phyloP scores from a whole-genome alignment of 2,888 invertebrate species.

The Agriopis marginaria region DNA sequence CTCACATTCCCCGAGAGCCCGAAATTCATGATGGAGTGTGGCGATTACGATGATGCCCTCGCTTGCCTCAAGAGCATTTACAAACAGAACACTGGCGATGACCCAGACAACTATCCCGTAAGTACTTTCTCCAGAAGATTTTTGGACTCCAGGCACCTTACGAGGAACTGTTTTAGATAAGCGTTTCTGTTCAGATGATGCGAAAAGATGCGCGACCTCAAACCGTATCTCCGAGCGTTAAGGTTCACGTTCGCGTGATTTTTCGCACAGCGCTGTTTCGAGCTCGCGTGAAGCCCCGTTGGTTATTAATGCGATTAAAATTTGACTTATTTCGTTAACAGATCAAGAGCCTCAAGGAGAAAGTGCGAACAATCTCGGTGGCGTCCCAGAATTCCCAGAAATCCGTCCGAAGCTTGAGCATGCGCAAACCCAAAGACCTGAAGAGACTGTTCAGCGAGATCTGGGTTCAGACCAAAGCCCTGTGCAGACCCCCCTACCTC shows the following conservation, averaged over 20 bases:
- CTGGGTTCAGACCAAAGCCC: slow-evolving; percentile 90
- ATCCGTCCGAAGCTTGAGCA: slow-evolving; percentile 89
- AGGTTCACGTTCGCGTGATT: no score
- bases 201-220: no score
- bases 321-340: slow-evolving; percentile 54
- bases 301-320: not conserved
- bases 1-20: slow-evolving; percentile 93
- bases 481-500: slow-evolving; percentile 91
- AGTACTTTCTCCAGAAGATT: slow-evolving; percentile 50
- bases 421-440: slow-evolving; percentile 90
- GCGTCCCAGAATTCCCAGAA: slow-evolving; percentile 88
- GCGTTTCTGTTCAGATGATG: no score
- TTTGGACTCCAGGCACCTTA: not conserved
- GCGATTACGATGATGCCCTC: slow-evolving; percentile 91
- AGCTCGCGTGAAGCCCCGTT: not conserved
- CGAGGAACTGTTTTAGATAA: no score
- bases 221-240: no score
- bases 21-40: slow-evolving; percentile 93
- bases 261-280: no score
- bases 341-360: slow-evolving; percentile 91
- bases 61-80: slow-evolving; percentile 90
- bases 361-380: slow-evolving; percentile 88
- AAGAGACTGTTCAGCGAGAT: slow-evolving; percentile 89
- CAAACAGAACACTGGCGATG: slow-evolving; percentile 90
- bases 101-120: slow-evolving; percentile 90